These are phyloP conservation scores for Mastomys natalensis DNA, from an alignment of 2,113 vertebrate species.

Conservation along the genomic window DNA sequence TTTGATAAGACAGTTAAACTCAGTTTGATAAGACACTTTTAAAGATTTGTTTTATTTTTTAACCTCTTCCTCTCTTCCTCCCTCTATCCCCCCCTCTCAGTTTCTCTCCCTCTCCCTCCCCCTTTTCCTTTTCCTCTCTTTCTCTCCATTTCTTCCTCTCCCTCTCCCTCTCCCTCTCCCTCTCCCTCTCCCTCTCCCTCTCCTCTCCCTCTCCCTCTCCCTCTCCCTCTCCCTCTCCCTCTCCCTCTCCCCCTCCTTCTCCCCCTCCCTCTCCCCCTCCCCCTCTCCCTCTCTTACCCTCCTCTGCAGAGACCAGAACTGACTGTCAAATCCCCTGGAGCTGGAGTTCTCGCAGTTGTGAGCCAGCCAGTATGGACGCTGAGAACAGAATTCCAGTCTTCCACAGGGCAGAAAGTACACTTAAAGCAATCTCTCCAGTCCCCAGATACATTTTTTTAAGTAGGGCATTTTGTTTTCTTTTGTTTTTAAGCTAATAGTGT, in stretches of 20 bases:
- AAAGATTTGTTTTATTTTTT: neutral
- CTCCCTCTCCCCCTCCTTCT: too few relatives aligned
- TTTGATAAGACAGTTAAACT: neutral
- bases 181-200: too few relatives aligned
- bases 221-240: too few relatives aligned
- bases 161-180: too few relatives aligned
- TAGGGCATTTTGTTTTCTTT: neutral
- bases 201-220: too few relatives aligned
- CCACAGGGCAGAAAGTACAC: neutral
- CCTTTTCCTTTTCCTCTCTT: too few relatives aligned
- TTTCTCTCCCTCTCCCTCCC: neutral
- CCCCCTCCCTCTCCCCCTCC: too few relatives aligned
- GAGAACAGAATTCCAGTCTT: neutral
- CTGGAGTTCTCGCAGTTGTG: neutral
- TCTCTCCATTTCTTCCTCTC: too few relatives aligned
- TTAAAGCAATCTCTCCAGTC: neutral
- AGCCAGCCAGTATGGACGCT: neutral
- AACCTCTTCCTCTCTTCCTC: neutral
- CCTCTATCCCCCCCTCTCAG: too few relatives aligned
- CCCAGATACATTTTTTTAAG: neutral
- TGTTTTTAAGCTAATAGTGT: neutral
- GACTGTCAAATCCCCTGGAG: neutral
- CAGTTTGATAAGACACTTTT: neutral
- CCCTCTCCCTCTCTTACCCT: neutral
- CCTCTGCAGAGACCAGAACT: neutral